These are phyloP conservation scores for Drosophila atripex DNA, from an alignment of 2,888 invertebrate species.

Conservation along the genomic window DNA sequence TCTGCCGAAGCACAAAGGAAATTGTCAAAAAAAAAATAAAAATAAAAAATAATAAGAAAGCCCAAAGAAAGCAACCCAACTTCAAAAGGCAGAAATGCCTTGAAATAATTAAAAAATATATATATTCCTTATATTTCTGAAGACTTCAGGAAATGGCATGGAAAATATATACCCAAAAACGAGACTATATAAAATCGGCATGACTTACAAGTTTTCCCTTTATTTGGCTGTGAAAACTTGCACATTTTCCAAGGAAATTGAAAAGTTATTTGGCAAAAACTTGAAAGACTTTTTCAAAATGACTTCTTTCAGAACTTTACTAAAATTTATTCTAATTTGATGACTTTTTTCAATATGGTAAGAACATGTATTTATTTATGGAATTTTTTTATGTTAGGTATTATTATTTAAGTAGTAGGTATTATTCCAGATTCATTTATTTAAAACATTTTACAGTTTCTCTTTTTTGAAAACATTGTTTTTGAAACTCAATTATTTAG, in stretches of 20 bases:
- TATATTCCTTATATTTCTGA: neutral
- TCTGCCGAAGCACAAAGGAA: conserved; percentile 11
- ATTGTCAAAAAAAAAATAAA: conserved; percentile 18
- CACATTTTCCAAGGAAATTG: neutral
- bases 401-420: too few species aligned
- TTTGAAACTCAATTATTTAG: too few species aligned
- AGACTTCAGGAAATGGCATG: neutral
- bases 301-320: neutral
- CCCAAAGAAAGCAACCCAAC: neutral
- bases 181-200: neutral
- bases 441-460: too few species aligned
- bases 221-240: neutral
- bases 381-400: too few species aligned
- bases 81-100: conserved; percentile 22
- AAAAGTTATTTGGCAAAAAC: neutral
- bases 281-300: neutral
- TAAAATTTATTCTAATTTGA: neutral
- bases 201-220: neutral
- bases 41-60: conserved; percentile 1
- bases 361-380: too few species aligned
- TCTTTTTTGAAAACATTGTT: too few species aligned
- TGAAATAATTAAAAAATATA: neutral
- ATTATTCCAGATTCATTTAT: too few species aligned
- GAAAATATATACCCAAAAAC: neutral
- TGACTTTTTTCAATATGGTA: too few species aligned